Conservation (phyloP, 2,113 vertebrate species). For the Seriola dumerili region DNA sequence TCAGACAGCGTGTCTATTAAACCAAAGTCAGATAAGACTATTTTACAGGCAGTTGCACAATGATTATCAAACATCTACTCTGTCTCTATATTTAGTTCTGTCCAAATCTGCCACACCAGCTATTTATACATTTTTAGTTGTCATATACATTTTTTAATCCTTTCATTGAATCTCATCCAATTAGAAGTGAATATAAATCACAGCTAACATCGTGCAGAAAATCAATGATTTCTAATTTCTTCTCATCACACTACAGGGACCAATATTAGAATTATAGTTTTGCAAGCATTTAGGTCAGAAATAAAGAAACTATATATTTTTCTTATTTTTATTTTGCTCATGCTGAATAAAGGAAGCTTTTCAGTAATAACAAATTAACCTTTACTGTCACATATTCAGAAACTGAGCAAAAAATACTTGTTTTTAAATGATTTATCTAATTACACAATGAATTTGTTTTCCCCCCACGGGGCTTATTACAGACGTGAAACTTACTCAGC, state of each 20-base stretch:
- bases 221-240: neutral
- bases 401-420: neutral
- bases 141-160: too few species aligned
- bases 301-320: neutral
- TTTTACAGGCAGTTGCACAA: neutral
- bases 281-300: too few species aligned
- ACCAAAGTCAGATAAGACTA: neutral
- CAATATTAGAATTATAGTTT: neutral
- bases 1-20: neutral
- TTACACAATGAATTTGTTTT: neutral
- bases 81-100: neutral
- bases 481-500: neutral
- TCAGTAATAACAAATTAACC: neutral
- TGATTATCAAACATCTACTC: conserved; percentile 24
- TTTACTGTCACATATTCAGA: neutral
- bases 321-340: neutral
- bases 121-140: neutral
- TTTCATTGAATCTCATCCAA: conserved; percentile 7
- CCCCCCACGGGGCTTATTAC: neutral
- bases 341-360: neutral
- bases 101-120: neutral
- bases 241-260: neutral
- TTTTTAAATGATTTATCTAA: neutral
- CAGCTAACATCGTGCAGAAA: neutral
- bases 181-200: neutral